These are phyloP conservation scores for Penaeus indicus DNA, from an alignment of 1,140 invertebrate species.

Conservation along the genomic window DNA sequence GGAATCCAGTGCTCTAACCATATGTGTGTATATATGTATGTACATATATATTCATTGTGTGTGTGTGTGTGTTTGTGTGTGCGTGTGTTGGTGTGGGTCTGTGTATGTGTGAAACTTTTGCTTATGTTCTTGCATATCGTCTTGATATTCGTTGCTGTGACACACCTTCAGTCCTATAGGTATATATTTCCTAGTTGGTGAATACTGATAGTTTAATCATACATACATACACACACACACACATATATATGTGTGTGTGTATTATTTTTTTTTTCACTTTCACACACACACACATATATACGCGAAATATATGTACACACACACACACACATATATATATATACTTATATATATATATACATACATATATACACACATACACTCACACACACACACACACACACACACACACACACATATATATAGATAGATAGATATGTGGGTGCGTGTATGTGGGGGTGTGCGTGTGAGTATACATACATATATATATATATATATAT, in stretches of 20 bases:
- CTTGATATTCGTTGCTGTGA: too few species aligned
- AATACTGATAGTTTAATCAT: too few species aligned
- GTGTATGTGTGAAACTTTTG: too few species aligned
- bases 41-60: too few species aligned
- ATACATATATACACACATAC: background rate
- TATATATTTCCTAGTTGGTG: too few species aligned
- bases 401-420: background rate
- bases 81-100: too few species aligned
- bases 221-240: background rate
- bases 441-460: background rate
- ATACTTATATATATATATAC: background rate
- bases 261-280: background rate
- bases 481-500: background rate
- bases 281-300: background rate
- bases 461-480: background rate
- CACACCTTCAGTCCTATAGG: too few species aligned
- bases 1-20: too few species aligned
- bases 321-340: background rate
- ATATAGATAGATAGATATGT: background rate
- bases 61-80: too few species aligned
- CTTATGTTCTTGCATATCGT: too few species aligned
- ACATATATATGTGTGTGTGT: background rate
- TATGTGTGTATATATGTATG: too few species aligned
- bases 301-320: background rate
- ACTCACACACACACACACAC: too few species aligned